Percentiles rank a stretch among this genome's conserved stretches.
Evolutionary conservation across 92 coral and sea anemone species (phyloP).

Genomic region (Porites cylindrica): DNA sequence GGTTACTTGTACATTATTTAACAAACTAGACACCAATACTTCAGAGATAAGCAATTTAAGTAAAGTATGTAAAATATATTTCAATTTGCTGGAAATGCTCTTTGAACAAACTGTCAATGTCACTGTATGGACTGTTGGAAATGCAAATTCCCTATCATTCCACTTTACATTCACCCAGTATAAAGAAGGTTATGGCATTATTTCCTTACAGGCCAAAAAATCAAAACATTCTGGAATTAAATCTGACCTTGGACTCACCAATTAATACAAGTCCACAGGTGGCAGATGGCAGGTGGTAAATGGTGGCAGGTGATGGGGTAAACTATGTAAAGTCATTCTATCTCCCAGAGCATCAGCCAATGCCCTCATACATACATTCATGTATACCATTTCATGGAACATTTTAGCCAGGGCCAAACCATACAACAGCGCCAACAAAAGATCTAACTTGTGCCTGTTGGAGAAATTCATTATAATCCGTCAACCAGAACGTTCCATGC

Average conservation of each 20-base stretch:
- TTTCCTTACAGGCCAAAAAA: conserved; percentile 53
- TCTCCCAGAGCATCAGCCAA: conserved; percentile 65
- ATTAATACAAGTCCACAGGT: conserved; percentile 37
- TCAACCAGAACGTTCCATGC: too few relatives aligned
- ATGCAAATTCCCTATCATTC: conserved; percentile 69
- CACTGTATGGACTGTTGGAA: conserved; percentile 57
- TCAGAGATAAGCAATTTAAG: conserved; percentile 16
- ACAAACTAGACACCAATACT: background rate
- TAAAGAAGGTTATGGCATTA: conserved; percentile 49
- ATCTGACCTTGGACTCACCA: conserved; percentile 47
- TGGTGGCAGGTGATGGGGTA: conserved; percentile 62
- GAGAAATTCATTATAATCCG: too few relatives aligned
- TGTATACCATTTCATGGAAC: too few relatives aligned
- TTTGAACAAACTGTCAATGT: conserved; percentile 43
- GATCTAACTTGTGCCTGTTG: too few relatives aligned
- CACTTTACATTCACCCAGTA: conserved; percentile 25
- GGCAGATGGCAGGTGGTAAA: conserved; percentile 16
- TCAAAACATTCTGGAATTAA: conserved; percentile 58
- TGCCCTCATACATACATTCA: conserved; percentile 9
- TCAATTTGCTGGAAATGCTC: conserved; percentile 45
- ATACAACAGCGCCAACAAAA: too few relatives aligned
- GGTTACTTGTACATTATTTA: conserved; percentile 34
- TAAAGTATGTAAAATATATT: conserved; percentile 26
- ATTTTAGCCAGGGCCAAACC: too few relatives aligned
- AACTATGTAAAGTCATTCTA: conserved; percentile 64